Evolutionary conservation across 2,797 vertebrate species (phyloP), one percentile per base, ranked within the genome.

Genomic region (Sitta carolinensis): DNA sequence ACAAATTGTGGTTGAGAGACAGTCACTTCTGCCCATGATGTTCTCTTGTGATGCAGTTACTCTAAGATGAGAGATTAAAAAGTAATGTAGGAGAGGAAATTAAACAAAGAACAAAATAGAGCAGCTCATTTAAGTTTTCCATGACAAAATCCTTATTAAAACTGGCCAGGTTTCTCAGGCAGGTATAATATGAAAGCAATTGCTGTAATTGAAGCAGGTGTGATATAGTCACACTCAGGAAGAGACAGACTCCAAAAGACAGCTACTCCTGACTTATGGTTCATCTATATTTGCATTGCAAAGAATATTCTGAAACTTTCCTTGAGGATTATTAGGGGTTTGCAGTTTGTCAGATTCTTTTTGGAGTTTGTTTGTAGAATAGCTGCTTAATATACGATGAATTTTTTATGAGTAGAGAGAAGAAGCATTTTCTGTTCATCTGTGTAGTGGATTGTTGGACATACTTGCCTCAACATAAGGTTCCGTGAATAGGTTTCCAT

Each of bases 381-480:
- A 36, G 22, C 55, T 89, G 66, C 57, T 87, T 83, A 88, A 83
- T 82, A 82, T 52, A 26, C 30, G 67, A 43, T 51, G 34, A 38
- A 42, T 87, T 89, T 93, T 93, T 90, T 43, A 85, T 66, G 72
- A 77, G 29, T 13, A 43, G 21, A 34, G 55, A 86, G 42, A 40
- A 88, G 78, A 90, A 86, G 47, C 30, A 55, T 81, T 92, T 86
- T 84, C 48, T 90, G 47, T 92, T 94, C 11, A 2, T 94, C 40
- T 92, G 26, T 43, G 20, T 48, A 43, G 27, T 84, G 82, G 34
- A 27, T 91, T 8, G 4, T 74, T 90, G 91, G 83, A 84, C 27
- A 20, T 58, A 30, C 61, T 68, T 81, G 83, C 62, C 57, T 90
- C 69, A 67, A 16, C 57, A 38, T 89, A 84, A 74, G 67, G 48